Evolutionary conservation across 2,888 invertebrate species (phyloP).

Genomic region (Sinohyriopsis cumingii): DNA sequence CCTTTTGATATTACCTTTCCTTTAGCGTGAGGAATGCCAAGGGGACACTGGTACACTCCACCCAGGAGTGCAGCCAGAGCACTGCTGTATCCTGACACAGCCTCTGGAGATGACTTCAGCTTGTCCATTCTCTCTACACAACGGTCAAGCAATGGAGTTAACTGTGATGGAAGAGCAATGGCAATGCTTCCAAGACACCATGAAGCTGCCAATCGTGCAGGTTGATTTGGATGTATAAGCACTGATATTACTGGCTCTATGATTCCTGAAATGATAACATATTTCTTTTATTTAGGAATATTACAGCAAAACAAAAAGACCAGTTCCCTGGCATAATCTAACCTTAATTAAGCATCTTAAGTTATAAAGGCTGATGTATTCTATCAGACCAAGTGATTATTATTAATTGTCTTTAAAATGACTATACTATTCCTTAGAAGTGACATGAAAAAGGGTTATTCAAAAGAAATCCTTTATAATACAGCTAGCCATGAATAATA

Average conservation of each 20-base stretch:
- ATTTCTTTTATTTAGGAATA: neutral
- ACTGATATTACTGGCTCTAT: constrained; percentile 87
- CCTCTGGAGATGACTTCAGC: constrained; percentile 87
- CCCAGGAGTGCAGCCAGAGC: constrained; percentile 91
- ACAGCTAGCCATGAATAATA: neutral
- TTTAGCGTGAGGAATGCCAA: constrained; percentile 93
- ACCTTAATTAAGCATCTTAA: no score
- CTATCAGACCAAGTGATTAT: neutral
- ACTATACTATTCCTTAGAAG: neutral
- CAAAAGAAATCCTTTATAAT: neutral
- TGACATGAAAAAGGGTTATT: neutral
- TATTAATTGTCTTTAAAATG: neutral
- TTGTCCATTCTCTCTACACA: constrained; percentile 71
- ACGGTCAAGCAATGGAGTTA: constrained; percentile 91
- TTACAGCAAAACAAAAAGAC: neutral
- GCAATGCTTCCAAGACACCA: constrained; percentile 95
- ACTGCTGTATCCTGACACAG: constrained; percentile 86
- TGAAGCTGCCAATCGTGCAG: constrained; percentile 93
- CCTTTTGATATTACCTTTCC: constrained; percentile 82
- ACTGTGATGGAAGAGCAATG: constrained; percentile 93
- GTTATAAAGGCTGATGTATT: neutral
- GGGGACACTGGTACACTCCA: constrained; percentile 84
- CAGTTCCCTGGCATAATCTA: neutral
- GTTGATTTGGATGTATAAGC: constrained; percentile 93
- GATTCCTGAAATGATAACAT: constrained; percentile 75